Percentiles rank a stretch among this genome's conserved stretches.
These are phyloP conservation scores for Tenthredo notha DNA, from an alignment of 2,888 invertebrate genomes.

Conservation along the genomic window DNA sequence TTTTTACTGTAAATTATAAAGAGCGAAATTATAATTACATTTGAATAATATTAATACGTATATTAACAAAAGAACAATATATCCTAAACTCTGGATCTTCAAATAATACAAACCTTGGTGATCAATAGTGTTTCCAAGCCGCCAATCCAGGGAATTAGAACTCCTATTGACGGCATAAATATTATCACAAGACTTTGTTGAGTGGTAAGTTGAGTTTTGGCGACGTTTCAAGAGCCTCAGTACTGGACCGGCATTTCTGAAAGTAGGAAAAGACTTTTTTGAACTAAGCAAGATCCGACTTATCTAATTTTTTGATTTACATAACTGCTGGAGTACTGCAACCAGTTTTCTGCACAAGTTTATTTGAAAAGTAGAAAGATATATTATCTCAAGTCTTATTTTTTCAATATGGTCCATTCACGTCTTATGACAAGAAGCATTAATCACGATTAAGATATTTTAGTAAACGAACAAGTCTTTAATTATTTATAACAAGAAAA, in stretches of 20 bases:
- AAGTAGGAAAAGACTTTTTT: constrained; percentile 48
- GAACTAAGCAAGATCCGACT: not conserved
- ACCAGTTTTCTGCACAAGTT: no score
- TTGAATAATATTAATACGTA: not conserved
- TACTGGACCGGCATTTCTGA: constrained; percentile 76
- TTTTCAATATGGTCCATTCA: no score
- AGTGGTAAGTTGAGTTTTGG: constrained; percentile 72
- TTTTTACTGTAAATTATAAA: no score
- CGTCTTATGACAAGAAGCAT: no score
- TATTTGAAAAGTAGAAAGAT: not conserved
- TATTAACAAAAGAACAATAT: not conserved
- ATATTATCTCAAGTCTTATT: not conserved
- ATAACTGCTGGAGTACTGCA: not conserved
- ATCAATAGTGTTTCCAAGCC: constrained; percentile 59
- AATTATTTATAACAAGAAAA: not conserved
- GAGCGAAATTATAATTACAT: constrained; percentile 43
- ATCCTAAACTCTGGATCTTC: not conserved
- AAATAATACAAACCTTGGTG: constrained; percentile 19
- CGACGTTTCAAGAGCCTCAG: constrained; percentile 76
- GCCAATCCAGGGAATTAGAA: constrained; percentile 73
- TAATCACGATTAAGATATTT: no score
- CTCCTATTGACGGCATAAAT: constrained; percentile 76
- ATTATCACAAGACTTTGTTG: constrained; percentile 78
- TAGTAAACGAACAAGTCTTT: not conserved
- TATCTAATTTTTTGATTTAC: not conserved